Base-by-base conservation (phyloP, 2,113 vertebrate genomes). In the Meriones unguiculatus region DNA sequence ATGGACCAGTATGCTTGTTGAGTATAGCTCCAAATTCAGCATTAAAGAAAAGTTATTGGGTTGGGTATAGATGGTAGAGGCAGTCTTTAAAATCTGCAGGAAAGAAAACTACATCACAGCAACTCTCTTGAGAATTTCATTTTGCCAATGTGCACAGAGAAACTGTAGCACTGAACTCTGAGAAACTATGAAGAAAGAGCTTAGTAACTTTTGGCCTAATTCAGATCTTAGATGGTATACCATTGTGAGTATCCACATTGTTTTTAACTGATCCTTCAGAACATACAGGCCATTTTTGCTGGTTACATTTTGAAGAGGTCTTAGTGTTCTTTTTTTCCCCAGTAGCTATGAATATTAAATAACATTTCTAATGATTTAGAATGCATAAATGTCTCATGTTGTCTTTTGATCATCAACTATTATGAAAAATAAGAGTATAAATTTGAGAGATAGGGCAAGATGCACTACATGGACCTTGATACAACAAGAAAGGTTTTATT, bases 201-300 rank as follows among this genome's bases (percentile, higher is more conserved):
- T 87, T 76, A 92, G 46, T 70, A 95, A 96, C 76, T 52, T 50
- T 2, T 88, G 38, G 24, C 5, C 94, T 87, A 78, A 57, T 57
- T 41, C 87, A 4, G 3, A 95, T 87, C 18, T 77, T 52, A 54
- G 32, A 30, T 24, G 94, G 32, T n/a, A 89, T 4, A 59, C 0
- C 0, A 52, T 89, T 76, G 12, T 93, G 93, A 85, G 41, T 90
- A 95, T 67, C 35, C 32, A 7, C 17, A 32, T 32, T 22, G 38
- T 32, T 67, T 86, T 25, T 80, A 67, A n/a, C 3, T 18, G 64
- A 8, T 38, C 0, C 5, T 25, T 77, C 28, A 73, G 32, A 41
- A 86, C 62, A 62, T 87, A 91, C 75, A 17, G 70, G 6, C 67
- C 12, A 78, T 12, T 77, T 50, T 50, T 93, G 24, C 30, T 54